Base-by-base conservation (phyloP, 2,888 invertebrate genomes). In the Andrena camellia region DNA sequence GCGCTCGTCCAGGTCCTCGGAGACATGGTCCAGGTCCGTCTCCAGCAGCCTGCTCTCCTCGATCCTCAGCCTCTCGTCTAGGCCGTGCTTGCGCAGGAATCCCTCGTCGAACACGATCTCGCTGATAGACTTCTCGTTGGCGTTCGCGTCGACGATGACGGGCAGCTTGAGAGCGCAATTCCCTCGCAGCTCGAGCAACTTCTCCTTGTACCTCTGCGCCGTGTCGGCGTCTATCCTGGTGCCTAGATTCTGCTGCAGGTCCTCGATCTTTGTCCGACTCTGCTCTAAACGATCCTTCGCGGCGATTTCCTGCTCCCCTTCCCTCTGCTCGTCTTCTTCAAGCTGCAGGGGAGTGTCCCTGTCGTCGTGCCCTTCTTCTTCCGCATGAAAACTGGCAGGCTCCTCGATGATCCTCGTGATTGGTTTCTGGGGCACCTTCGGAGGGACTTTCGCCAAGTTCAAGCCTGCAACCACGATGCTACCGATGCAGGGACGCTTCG, bases 161-260 rank as follows among this genome's bases (percentile, higher is more conserved):
- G 86, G 33, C 6, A 81, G 64, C 33, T 78, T 88, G 13, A 76
- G 3, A 20, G 62, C 52, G 6, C 76, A 77, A 31, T 81, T 85
- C n/a, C 59, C 60, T 6, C 83, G 77, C 59, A 87, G 50, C 23
- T 76, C 81, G 0, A 89, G 81, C 60, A 93, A 75, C 73, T 90
- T 89, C 64, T 90, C 88, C 64, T 90, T 91, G 79, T 92, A 93
- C 29, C 83, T 89, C 35, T 87, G 86, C 0, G 90, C 91, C 2
- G 93, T 93, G n/a, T 82, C 81, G 0, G 90, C 86, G 50, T 92
- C 90, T 60, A 93, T 92, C 48, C 88, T 91, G 2, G 92, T 92
- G 5, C 82, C 83, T 35, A 93, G 78, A 71, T 90, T 91, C 42
- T 89, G 85, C 35, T 93, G 93, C 1, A 93, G 87, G 4, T 84